Evolutionary conservation across 2,888 invertebrate genomes (phyloP).

Genomic region (Caenorhabditis sp.): DNA sequence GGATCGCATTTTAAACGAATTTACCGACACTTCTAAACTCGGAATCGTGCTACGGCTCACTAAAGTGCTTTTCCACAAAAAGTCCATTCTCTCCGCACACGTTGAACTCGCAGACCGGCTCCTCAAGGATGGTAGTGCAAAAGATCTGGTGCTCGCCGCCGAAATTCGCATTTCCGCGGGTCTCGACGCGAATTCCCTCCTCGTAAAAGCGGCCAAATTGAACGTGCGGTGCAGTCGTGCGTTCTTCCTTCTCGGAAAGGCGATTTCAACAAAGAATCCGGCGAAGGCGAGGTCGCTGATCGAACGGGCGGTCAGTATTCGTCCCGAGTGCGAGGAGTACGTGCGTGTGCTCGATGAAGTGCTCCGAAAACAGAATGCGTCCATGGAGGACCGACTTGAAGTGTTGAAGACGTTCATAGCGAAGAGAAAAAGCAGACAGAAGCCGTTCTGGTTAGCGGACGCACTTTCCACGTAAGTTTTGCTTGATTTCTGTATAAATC

Average conservation of each 20-base stretch:
- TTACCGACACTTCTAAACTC: neutral
- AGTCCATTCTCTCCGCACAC: slow-evolving; percentile 9
- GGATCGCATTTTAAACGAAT: neutral
- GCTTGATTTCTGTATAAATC: neutral
- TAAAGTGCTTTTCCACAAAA: neutral
- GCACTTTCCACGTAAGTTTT: slow-evolving; percentile 34
- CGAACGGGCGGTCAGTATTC: slow-evolving; percentile 61
- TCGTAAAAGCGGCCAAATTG: slow-evolving; percentile 63
- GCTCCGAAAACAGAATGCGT: neutral
- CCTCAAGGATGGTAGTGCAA: neutral
- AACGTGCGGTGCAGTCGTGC: slow-evolving; percentile 57
- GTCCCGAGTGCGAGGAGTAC: slow-evolving; percentile 58
- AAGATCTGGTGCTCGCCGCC: slow-evolving; percentile 45
- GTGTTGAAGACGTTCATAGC: slow-evolving; percentile 13
- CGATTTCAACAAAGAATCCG: slow-evolving; percentile 47
- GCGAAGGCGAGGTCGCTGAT: slow-evolving; percentile 52
- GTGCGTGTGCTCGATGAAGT: slow-evolving; percentile 47
- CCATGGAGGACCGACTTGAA: slow-evolving; percentile 9
- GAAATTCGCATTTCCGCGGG: slow-evolving; percentile 31
- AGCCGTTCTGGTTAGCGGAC: slow-evolving; percentile 54
- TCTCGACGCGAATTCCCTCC: slow-evolving; percentile 44
- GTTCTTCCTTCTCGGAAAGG: slow-evolving; percentile 57
- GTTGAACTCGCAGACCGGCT: slow-evolving; percentile 25
- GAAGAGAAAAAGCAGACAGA: neutral
- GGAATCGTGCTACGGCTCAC: slow-evolving; percentile 1